Base-by-base conservation (phyloP, 2,113 vertebrate species). In the Anolis carolinensis region DNA sequence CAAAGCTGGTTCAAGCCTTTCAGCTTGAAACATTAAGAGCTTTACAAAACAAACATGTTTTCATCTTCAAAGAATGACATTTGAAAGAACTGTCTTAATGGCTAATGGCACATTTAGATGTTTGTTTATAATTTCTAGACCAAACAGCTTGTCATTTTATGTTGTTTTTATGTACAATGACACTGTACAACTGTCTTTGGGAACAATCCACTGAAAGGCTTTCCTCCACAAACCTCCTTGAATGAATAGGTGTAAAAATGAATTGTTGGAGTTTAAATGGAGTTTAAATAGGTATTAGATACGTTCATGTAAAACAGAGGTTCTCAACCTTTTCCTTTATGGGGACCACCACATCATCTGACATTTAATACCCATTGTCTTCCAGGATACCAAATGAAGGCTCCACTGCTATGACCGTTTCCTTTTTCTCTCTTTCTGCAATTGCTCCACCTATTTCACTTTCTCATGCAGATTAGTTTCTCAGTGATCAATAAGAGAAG, bases 11-110 rank as follows among this genome's bases (percentile, higher is more conserved):
- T 95, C 89, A 92, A 93, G 80, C 8, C 62, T 93, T 94, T 93
- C 93, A 93, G 88, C 84, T 88, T 83, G 84, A 94, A 94, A 93
- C 89, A 88, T 92, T 94, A 94, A 95, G 92, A 94, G 91, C 75
- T 94, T 94, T 95, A 93, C 92, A 92, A 94, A 94, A 86, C 84
- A 93, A 95, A 91, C 89, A 90, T 85, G 65, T 91, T 93, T 93
- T 94, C 67, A 93, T 92, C 87, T 85, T 94, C 89, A 92, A 92
- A 92, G 87, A 94, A 90, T 92, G 93, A 91, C 90, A 91, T 95
- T 93, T 95, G 87, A 90, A 90, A 90, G 75, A 94, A 85, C 39
- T 91, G 6, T 89, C 85, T 90, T 90, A 90, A 90, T 90, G 83
- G 83, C 87, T 92, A 95, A 94, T 91, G 86, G 86, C 82, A 88